Percentiles rank a stretch among this genome's conserved stretches.
These are phyloP conservation scores for Chionis minor DNA, from an alignment of 2,113 vertebrate species.

Conservation along the genomic window DNA sequence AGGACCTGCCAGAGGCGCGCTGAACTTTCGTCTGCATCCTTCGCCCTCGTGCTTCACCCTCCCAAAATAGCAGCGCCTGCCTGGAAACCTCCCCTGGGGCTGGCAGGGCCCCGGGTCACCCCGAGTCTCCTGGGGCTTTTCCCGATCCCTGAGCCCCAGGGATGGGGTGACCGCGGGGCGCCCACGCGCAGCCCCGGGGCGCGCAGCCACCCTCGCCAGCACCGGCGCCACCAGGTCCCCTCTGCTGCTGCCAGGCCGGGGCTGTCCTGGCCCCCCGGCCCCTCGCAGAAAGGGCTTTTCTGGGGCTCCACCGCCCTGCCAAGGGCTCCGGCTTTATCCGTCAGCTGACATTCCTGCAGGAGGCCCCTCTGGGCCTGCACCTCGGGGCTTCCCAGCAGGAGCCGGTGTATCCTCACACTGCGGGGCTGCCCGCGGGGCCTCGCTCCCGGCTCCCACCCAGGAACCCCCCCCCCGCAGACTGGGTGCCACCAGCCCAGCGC, in stretches of 20 bases:
- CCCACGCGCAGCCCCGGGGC: background rate
- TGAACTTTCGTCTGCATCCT: conserved; percentile 52
- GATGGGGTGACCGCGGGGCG: background rate
- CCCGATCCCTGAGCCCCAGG: too few species aligned
- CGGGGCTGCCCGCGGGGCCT: background rate
- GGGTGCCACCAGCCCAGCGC: background rate
- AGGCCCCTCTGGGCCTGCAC: conserved; percentile 28
- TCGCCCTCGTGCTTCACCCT: conserved; percentile 46
- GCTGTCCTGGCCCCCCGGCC: background rate
- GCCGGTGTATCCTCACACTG: background rate
- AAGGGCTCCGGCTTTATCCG: conserved; percentile 20
- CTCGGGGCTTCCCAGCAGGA: background rate
- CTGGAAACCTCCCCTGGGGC: background rate
- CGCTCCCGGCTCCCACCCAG: background rate
- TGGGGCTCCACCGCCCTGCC: background rate
- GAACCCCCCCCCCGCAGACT: background rate
- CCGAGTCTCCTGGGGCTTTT: background rate
- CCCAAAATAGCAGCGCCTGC: conserved; percentile 16
- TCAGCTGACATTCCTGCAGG: conserved; percentile 63
- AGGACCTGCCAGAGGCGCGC: background rate
- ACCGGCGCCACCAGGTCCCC: background rate
- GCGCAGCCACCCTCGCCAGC: fast-evolving
- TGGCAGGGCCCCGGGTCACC: background rate
- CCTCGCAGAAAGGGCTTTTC: background rate
- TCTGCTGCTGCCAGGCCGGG: fast-evolving